These are phyloP conservation scores for Seira sanloemensis DNA, from an alignment of 2,888 invertebrate species.

Conservation along the genomic window DNA sequence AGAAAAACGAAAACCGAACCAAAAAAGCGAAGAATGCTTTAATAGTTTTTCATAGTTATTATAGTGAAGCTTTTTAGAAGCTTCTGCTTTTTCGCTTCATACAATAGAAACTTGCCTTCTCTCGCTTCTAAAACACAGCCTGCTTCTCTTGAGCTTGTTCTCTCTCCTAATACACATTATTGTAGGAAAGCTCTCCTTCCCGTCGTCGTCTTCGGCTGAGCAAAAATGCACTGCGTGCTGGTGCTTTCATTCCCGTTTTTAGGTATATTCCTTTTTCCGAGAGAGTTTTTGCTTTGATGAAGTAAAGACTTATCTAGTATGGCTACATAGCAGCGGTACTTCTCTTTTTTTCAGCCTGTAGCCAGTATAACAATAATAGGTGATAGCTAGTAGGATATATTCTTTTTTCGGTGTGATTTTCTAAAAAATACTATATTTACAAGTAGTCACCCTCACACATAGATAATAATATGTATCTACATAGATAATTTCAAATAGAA, in stretches of 20 bases:
- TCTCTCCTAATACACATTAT: constrained; percentile 17
- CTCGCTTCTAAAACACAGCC: constrained; percentile 3
- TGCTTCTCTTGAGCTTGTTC: constrained; percentile 21
- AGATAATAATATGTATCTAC: constrained; percentile 14
- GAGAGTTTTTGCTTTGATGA: constrained; percentile 7
- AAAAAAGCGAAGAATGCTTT: constrained; percentile 59
- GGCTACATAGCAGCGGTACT: constrained; percentile 38
- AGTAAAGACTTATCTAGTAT: constrained; percentile 37
- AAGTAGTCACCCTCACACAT: constrained; percentile 30
- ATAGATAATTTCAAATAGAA: constrained; percentile 25
- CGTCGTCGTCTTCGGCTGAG: constrained; percentile 21
- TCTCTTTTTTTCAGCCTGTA: constrained; percentile 17
- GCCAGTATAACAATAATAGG: too few relatives aligned
- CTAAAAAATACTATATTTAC: constrained; percentile 45
- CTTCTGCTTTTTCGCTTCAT: constrained; percentile 23
- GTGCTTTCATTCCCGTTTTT: constrained; percentile 46
- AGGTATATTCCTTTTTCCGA: constrained; percentile 42
- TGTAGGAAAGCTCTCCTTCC: constrained; percentile 27
- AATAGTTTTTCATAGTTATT: constrained; percentile 60
- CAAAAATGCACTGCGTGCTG: not conserved
- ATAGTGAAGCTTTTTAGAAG: constrained; percentile 31
- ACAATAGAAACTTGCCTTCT: constrained; percentile 43
- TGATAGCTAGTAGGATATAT: too few relatives aligned
- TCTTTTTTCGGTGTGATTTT: constrained; percentile 1
- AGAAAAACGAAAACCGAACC: constrained; percentile 52